Evolutionary conservation across 1,140 invertebrate genomes (phyloP).

Genomic region (Adoxophyes honmai): DNA sequence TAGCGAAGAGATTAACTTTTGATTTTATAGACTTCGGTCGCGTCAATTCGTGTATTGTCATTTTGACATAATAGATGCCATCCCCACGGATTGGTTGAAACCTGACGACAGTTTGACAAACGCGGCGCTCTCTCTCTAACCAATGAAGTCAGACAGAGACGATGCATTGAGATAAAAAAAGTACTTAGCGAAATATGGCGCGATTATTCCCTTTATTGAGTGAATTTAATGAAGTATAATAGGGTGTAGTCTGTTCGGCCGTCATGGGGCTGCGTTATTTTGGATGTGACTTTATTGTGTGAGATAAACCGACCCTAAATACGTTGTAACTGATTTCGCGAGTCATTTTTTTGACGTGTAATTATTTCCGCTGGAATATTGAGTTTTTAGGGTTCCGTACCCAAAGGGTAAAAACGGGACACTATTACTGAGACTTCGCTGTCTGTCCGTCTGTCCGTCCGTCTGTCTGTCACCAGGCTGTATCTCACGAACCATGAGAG

Average conservation of each 20-base stretch:
- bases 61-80: slow-evolving; percentile 73
- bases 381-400: too few relatives aligned
- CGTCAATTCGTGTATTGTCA: slow-evolving; percentile 74
- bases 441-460: too few relatives aligned
- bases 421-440: too few relatives aligned
- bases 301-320: slow-evolving; percentile 21
- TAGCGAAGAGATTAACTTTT: slow-evolving; percentile 55
- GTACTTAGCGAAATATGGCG: slow-evolving; percentile 62
- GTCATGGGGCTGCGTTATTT: slow-evolving; percentile 41
- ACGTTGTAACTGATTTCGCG: slow-evolving; percentile 9
- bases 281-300: slow-evolving; percentile 47
- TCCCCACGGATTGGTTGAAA: slow-evolving; percentile 67
- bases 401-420: too few relatives aligned
- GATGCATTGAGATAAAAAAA: slow-evolving; percentile 46
- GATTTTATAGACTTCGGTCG: slow-evolving; percentile 70
- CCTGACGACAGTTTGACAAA: slow-evolving; percentile 63
- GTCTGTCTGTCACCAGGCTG: too few relatives aligned
- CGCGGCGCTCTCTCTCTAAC: slow-evolving; percentile 36
- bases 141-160: slow-evolving; percentile 24
- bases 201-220: slow-evolving; percentile 62
- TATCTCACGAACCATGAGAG: too few relatives aligned
- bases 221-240: slow-evolving; percentile 64
- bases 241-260: slow-evolving; percentile 45
- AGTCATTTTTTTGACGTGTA: slow-evolving; percentile 9
- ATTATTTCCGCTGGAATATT: slow-evolving; percentile 5